Percentiles rank a stretch among this genome's conserved stretches.
Evolutionary conservation across 2,113 vertebrate genomes (phyloP).

Genomic region (Hippoglossus stenolepis): DNA sequence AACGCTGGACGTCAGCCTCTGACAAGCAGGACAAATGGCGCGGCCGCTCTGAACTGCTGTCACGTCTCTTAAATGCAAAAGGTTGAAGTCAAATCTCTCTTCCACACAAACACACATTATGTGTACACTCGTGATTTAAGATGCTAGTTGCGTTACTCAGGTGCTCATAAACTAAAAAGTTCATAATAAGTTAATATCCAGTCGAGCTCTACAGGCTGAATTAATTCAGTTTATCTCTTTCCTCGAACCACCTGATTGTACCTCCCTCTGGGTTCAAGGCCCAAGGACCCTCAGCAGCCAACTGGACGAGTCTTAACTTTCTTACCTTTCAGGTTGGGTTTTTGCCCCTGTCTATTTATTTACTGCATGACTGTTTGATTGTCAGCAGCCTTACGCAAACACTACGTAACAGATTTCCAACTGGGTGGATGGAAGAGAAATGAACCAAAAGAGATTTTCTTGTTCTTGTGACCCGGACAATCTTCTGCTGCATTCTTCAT

Average conservation of each 20-base stretch:
- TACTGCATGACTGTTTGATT: no score
- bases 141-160: constrained; percentile 31
- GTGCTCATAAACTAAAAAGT: constrained; percentile 40
- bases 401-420: no score
- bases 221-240: constrained; percentile 54
- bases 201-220: constrained; percentile 27
- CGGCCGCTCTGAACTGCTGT: constrained; percentile 34
- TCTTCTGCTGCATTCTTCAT: no score
- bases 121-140: constrained; percentile 6
- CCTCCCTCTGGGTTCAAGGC: constrained; percentile 40
- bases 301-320: constrained; percentile 25
- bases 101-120: background rate
- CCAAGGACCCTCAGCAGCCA: constrained; percentile 33
- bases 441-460: no score
- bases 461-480: no score
- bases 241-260: constrained; percentile 41
- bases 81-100: constrained; percentile 19
- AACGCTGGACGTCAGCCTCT: constrained; percentile 45
- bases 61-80: constrained; percentile 20
- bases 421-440: no score
- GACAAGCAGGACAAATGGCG: constrained; percentile 52
- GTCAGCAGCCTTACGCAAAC: no score
- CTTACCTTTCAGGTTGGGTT: no score
- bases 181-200: constrained; percentile 36
- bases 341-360: no score